Percentiles rank a stretch among this genome's conserved stretches.
Conservation (phyloP, 2,797 vertebrate genomes). For the Anguilla pacifica region DNA sequence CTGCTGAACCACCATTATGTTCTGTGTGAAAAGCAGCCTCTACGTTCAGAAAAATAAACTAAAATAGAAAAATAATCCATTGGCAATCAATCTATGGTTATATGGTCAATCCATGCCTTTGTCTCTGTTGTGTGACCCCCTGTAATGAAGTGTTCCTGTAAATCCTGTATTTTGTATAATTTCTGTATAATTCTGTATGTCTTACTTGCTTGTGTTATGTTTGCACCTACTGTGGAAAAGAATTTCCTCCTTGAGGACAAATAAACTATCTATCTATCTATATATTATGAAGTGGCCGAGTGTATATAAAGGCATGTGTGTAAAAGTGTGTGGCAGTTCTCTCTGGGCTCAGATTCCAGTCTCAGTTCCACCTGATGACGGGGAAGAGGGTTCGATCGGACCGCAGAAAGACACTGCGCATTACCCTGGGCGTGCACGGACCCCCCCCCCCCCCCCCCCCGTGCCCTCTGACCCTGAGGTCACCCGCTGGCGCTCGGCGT, state of each 20-base stretch:
- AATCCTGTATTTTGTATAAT: too few relatives aligned
- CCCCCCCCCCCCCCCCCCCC: background rate
- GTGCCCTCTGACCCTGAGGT: constrained; percentile 19
- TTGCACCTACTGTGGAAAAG: too few relatives aligned
- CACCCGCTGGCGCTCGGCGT: background rate
- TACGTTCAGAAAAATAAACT: background rate
- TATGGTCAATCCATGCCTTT: too few relatives aligned
- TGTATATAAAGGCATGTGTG: background rate
- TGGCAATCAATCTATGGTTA: background rate
- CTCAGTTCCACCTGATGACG: background rate
- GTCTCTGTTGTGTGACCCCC: too few relatives aligned
- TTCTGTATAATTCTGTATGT: too few relatives aligned
- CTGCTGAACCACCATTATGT: too few relatives aligned
- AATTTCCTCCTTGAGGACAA: too few relatives aligned
- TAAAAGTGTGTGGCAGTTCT: background rate
- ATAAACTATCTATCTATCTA: too few relatives aligned
- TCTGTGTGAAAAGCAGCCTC: background rate
- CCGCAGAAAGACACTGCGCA: constrained; percentile 6
- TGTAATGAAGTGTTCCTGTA: too few relatives aligned
- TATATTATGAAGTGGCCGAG: background rate
- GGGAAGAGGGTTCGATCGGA: background rate
- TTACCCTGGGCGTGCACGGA: background rate
- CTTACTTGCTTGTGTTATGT: too few relatives aligned
- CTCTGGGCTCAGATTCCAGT: background rate
- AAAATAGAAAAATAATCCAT: background rate